phyloP scores from a whole-genome alignment of 2,888 invertebrate genomes.

The Melolontha melolontha region DNA sequence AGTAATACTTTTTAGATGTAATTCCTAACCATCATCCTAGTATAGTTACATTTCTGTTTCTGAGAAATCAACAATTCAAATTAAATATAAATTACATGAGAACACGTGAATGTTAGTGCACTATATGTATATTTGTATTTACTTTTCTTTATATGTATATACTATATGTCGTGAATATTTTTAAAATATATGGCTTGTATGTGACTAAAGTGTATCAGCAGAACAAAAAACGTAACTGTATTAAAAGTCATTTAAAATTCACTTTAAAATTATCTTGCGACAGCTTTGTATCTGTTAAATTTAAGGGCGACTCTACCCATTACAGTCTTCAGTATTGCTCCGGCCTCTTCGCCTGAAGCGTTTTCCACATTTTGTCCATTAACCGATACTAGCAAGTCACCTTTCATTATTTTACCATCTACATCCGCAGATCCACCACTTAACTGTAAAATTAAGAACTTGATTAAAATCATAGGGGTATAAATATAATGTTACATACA shows the following conservation, averaged over 20 bases:
- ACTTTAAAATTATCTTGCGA: constrained; percentile 42
- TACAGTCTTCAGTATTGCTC: constrained; percentile 89
- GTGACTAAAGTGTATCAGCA: neutral
- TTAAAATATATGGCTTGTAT: neutral
- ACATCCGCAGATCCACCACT: constrained; percentile 88
- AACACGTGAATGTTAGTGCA: constrained; percentile 5
- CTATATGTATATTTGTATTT: constrained; percentile 16
- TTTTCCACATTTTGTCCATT: constrained; percentile 87
- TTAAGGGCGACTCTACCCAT: constrained; percentile 86
- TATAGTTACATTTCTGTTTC: too few species aligned
- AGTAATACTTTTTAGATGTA: neutral
- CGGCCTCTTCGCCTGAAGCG: constrained; percentile 85
- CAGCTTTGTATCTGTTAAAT: constrained; percentile 84
- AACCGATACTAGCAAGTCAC: constrained; percentile 90
- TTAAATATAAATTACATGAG: neutral
- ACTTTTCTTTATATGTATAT: neutral
- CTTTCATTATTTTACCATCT: constrained; percentile 90
- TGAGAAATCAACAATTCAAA: too few species aligned
- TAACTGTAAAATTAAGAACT: constrained; percentile 70
- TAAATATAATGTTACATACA: constrained; percentile 70
- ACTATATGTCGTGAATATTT: constrained; percentile 1
- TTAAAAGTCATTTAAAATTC: constrained; percentile 1
- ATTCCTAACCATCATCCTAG: too few species aligned
- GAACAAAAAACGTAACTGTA: constrained; percentile 21
- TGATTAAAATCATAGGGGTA: constrained; percentile 24